Percentiles rank a stretch among this genome's conserved stretches.
Conservation (phyloP, 2,888 invertebrate species). For the Leucozona laternaria region DNA sequence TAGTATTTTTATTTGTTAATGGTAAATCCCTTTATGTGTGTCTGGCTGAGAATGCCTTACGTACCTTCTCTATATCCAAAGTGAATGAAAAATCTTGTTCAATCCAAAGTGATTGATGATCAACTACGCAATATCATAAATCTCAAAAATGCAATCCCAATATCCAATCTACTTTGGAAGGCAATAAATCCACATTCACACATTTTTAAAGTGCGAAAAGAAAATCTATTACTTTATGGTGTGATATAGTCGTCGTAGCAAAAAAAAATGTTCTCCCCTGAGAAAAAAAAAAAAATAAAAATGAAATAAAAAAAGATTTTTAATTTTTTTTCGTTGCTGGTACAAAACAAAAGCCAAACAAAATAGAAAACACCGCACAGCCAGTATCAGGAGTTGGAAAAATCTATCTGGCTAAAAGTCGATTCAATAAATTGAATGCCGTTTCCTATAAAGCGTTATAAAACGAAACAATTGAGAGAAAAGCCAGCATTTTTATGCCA, state of each 20-base stretch:
- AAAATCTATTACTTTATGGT: slow-evolving; percentile 66
- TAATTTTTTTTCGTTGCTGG: slow-evolving; percentile 30
- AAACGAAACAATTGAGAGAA: slow-evolving; percentile 63
- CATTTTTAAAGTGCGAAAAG: slow-evolving; percentile 72
- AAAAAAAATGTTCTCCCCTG: slow-evolving; percentile 16
- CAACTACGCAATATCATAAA: slow-evolving; percentile 73
- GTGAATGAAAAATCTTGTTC: slow-evolving; percentile 67
- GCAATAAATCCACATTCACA: slow-evolving; percentile 72
- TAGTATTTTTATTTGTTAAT: slow-evolving; percentile 35
- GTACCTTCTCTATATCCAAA: slow-evolving; percentile 11
- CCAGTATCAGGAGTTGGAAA: slow-evolving; percentile 15
- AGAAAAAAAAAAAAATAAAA: slow-evolving; percentile 33
- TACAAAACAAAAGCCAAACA: slow-evolving; percentile 44
- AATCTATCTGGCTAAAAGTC: slow-evolving; percentile 62
- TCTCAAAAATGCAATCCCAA: slow-evolving; percentile 73
- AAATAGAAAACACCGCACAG: background rate
- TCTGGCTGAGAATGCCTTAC: slow-evolving; percentile 31
- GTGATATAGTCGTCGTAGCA: slow-evolving; percentile 25
- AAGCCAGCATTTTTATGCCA: slow-evolving; percentile 30
- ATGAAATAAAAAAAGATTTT: slow-evolving; percentile 49
- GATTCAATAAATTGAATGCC: slow-evolving; percentile 72
- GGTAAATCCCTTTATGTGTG: slow-evolving; percentile 38
- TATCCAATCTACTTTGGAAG: slow-evolving; percentile 65
- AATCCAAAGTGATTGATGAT: slow-evolving; percentile 70
- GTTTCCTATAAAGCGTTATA: slow-evolving; percentile 68